Percentiles rank a stretch among this genome's conserved stretches.
phyloP scores from a whole-genome alignment of 2,888 invertebrate species.

The Catocala sponsa region DNA sequence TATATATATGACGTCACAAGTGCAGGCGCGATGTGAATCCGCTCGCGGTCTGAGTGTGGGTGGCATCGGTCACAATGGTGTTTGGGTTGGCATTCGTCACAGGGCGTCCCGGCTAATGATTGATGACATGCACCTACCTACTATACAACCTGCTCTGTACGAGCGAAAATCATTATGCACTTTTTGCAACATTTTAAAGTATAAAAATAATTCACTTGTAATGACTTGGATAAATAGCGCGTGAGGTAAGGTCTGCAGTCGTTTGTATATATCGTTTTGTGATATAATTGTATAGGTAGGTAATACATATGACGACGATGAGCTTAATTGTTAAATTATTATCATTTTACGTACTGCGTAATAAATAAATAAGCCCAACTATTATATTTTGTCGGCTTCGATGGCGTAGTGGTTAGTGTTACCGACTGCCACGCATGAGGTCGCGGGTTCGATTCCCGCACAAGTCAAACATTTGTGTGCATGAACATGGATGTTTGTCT shows the following conservation, averaged over 20 bases:
- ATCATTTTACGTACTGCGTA: no score
- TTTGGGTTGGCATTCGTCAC: constrained; percentile 86
- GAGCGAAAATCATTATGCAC: constrained; percentile 39
- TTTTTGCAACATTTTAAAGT: constrained; percentile 42
- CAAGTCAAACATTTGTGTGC: no score
- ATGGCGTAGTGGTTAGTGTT: no score
- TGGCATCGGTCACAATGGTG: constrained; percentile 82
- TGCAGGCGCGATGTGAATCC: constrained; percentile 45
- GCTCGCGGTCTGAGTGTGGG: constrained; percentile 69
- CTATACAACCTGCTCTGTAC: constrained; percentile 15
- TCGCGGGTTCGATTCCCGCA: no score
- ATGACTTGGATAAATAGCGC: constrained; percentile 17
- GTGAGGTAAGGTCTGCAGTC: not conserved
- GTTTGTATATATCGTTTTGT: no score
- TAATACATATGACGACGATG: no score
- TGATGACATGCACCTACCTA: constrained; percentile 66
- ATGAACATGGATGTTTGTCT: no score
- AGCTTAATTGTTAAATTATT: no score
- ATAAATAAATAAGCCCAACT: no score
- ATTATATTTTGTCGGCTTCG: no score
- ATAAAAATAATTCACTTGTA: constrained; percentile 21
- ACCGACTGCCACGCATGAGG: no score
- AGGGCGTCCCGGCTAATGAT: constrained; percentile 77
- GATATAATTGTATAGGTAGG: no score
- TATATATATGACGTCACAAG: constrained; percentile 19